Base-by-base conservation (phyloP, 2,888 invertebrate genomes). In the Corbicula japonica region DNA sequence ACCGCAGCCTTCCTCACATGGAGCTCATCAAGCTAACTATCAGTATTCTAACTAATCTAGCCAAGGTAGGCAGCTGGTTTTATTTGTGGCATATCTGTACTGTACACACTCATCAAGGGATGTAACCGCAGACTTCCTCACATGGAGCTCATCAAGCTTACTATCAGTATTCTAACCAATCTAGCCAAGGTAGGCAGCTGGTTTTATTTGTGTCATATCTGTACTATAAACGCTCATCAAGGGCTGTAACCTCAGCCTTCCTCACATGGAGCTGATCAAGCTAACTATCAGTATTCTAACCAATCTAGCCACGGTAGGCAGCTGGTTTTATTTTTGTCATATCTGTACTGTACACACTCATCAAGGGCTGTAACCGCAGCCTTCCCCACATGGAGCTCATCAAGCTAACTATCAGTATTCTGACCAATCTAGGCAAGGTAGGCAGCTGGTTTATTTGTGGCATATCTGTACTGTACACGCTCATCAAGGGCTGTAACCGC, bases 51-150 rank as follows among this genome's bases (percentile, higher is more conserved):
- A n/a, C n/a, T n/a, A n/a, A n/a, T n/a, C n/a, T n/a, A n/a, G n/a
- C n/a, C n/a, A n/a, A n/a, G n/a, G n/a, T n/a, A n/a, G n/a, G n/a
- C n/a, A n/a, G n/a, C n/a, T n/a, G n/a, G n/a, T n/a, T n/a, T n/a
- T n/a, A n/a, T n/a, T n/a, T n/a, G n/a, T n/a, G n/a, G n/a, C n/a
- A n/a, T n/a, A n/a, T n/a, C n/a, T n/a, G n/a, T n/a, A n/a, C 86
- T 94, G 28, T 90, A 92, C 76, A 79, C 84, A 32, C 86, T 94
- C 32, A 86, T 94, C 23, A 83, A 84, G 15, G 86, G 92, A 35
- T 93, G 93, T 84, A 94, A 94, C 87, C 88, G 94, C 21, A 94
- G 94, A 81, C 80, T 93, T 68, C 94, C 94, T 0, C 94, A 94
- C 86, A 93, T 94, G 91, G 93, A 94, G 75, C 85, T 94, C 66